Percentiles rank a stretch among this genome's conserved stretches.
phyloP scores from a whole-genome alignment of 1,140 invertebrate genomes.

The Drosophila pallidifrons region DNA sequence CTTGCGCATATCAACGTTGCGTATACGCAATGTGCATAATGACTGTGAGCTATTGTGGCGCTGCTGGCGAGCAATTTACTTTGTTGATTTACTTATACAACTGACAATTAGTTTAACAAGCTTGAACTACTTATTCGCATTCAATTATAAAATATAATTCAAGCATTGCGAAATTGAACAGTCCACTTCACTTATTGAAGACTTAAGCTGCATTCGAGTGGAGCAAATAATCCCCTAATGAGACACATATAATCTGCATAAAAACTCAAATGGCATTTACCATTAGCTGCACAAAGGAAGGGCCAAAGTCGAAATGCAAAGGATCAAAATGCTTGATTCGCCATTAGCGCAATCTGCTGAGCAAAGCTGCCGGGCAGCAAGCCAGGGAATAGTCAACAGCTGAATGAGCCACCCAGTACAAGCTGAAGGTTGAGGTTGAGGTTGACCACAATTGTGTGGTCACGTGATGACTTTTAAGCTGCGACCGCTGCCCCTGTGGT shows the following conservation, averaged over 20 bases:
- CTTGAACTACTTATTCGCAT: too few species aligned
- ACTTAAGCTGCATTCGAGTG: not conserved
- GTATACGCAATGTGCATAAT: constrained; percentile 41
- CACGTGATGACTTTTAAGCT: constrained; percentile 71
- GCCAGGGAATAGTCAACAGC: constrained; percentile 24
- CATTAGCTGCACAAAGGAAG: not conserved
- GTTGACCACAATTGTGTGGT: constrained; percentile 69
- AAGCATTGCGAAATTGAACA: not conserved
- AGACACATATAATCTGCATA: not conserved
- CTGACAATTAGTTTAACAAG: too few species aligned
- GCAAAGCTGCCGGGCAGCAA: constrained; percentile 1
- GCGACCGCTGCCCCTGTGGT: constrained; percentile 13
- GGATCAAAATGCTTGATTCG: constrained; percentile 67
- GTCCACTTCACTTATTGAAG: not conserved
- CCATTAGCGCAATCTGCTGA: constrained; percentile 58
- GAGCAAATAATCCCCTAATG: not conserved
- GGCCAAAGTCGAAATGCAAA: constrained; percentile 35
- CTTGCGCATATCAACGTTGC: constrained; percentile 29
- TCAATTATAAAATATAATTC: not conserved
- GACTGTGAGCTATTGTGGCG: not conserved
- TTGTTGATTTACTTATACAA: not conserved
- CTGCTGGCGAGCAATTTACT: not conserved
- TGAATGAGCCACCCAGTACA: constrained; percentile 36
- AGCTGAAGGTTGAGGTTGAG: constrained; percentile 11
- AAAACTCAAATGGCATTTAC: not conserved